Conservation (phyloP, 2,797 vertebrate genomes). For the Gymnodraco acuticeps region DNA sequence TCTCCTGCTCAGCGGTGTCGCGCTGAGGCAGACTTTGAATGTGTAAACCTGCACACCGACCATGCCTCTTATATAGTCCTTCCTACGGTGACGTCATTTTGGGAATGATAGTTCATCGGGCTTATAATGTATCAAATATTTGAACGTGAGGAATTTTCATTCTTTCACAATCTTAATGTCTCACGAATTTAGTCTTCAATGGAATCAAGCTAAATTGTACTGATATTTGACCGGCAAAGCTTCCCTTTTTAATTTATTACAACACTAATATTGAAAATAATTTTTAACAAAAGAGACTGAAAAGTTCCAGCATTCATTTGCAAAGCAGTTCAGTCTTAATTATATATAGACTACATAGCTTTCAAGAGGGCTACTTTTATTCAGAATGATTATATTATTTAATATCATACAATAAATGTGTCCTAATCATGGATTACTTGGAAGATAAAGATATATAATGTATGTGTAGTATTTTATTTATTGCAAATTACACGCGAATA, state of each 20-base stretch:
- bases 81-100: constrained; percentile 6
- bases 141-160: neutral
- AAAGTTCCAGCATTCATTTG: neutral
- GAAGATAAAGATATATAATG: neutral
- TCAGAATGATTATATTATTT: neutral
- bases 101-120: neutral
- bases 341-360: neutral
- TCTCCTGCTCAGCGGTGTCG: neutral
- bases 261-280: neutral
- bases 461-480: neutral
- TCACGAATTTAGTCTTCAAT: neutral
- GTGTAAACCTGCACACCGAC: fast-evolving
- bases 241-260: neutral
- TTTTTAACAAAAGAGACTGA: neutral
- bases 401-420: neutral
- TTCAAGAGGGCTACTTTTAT: neutral
- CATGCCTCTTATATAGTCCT: neutral
- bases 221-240: neutral
- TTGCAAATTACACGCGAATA: neutral
- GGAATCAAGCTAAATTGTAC: neutral
- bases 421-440: neutral
- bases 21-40: constrained; percentile 29
- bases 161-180: constrained; percentile 31
- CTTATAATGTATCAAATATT: neutral
- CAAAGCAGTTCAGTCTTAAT: neutral